A percentile compares a stretch with the other conserved stretches of the same genome.
Conservation (phyloP, 1,140 invertebrate genomes). For the Ips nitidus region DNA sequence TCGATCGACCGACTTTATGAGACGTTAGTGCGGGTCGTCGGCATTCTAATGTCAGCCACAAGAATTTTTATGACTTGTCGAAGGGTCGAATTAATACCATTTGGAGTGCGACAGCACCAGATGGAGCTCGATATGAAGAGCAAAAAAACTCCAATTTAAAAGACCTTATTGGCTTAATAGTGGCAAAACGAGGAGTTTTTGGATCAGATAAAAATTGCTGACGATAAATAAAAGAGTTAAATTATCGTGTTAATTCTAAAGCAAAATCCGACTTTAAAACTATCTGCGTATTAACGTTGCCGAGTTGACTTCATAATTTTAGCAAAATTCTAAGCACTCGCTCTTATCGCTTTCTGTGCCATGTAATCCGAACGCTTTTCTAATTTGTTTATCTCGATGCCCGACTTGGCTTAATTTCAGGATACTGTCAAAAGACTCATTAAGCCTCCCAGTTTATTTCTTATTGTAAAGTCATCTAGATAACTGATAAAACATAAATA, state of each 20-base stretch:
- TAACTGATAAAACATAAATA: too few relatives aligned
- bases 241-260: neutral
- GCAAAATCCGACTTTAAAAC: constrained; percentile 7
- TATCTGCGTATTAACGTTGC: constrained; percentile 4
- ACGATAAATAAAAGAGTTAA: neutral
- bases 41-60: constrained; percentile 12
- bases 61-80: constrained; percentile 18
- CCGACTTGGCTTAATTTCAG: constrained; percentile 19
- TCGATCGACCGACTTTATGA: constrained; percentile 2
- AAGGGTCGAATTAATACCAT: constrained; percentile 10
- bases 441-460: constrained; percentile 25
- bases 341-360: constrained; percentile 33
- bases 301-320: constrained; percentile 24
- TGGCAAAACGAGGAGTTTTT: neutral
- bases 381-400: constrained; percentile 34
- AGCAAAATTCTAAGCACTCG: constrained; percentile 25
- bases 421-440: constrained; percentile 20
- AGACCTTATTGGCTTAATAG: constrained; percentile 2
- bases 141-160: neutral
- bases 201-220: neutral
- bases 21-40: constrained; percentile 8
- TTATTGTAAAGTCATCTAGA: neutral
- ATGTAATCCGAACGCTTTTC: constrained; percentile 32
- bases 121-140: neutral
- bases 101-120: neutral